A percentile compares a stretch with the other conserved stretches of the same genome.
phyloP scores from a whole-genome alignment of 2,797 vertebrate species.

The Gorsachius magnificus region DNA sequence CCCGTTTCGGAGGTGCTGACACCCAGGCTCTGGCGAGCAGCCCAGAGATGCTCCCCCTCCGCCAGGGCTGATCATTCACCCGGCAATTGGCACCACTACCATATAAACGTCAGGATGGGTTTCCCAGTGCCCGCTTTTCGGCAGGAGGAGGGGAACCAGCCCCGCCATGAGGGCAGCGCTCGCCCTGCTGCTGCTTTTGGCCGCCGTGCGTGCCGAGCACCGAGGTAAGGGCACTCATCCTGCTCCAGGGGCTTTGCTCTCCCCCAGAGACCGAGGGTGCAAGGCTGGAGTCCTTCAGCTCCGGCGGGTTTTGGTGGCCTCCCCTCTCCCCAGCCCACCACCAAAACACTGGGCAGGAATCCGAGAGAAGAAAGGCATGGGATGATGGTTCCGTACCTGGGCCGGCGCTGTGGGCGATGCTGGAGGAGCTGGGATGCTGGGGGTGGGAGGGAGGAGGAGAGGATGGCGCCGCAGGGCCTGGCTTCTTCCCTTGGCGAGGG shows the following conservation, averaged over 20 bases:
- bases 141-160: neutral
- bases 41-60: conserved; percentile 46
- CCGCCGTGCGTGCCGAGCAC: neutral
- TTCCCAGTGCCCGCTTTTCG: accelerated
- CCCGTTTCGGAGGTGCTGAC: neutral
- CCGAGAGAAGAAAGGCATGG: neutral
- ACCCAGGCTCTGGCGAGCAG: neutral
- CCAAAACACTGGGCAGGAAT: accelerated
- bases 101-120: neutral
- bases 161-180: conserved; percentile 54
- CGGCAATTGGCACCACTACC: neutral
- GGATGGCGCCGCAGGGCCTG: accelerated
- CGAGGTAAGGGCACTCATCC: conserved; percentile 54
- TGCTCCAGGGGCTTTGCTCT: accelerated
- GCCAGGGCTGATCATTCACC: conserved; percentile 71
- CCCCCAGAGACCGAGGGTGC: accelerated
- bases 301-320: accelerated
- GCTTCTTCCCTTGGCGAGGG: neutral
- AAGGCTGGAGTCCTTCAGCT: neutral
- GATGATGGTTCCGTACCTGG: accelerated
- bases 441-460: neutral
- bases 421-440: neutral
- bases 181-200: conserved; percentile 39
- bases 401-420: neutral
- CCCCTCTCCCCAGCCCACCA: neutral